phyloP scores from a whole-genome alignment of 2,113 vertebrate species.

The Ondatra zibethicus region DNA sequence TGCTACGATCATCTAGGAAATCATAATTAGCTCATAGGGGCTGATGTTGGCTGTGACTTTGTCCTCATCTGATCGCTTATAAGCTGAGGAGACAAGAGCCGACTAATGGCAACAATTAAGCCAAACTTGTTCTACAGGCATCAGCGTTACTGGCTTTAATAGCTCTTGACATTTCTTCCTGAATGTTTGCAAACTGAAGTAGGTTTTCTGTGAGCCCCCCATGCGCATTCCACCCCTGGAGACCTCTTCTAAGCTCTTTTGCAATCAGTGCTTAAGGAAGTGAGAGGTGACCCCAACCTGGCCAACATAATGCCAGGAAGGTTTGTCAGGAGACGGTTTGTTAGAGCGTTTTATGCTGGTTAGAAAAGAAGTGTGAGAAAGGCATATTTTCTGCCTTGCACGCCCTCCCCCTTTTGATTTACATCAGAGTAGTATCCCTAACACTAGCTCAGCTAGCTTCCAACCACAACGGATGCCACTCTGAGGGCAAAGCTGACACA shows the following conservation, averaged over 20 bases:
- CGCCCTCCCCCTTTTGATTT: neutral
- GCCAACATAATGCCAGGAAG: neutral
- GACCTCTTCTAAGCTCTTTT: neutral
- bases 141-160: neutral
- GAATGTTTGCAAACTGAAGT: slow-evolving; percentile 34
- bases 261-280: neutral
- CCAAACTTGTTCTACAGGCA: neutral
- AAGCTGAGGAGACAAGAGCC: slow-evolving; percentile 8
- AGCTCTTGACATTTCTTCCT: slow-evolving; percentile 22
- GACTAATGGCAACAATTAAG: slow-evolving; percentile 36
- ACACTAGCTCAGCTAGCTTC: neutral
- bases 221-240: neutral
- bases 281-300: neutral
- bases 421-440: neutral
- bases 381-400: neutral
- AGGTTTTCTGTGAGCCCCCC: neutral
- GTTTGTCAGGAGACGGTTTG: neutral
- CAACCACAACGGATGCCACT: neutral
- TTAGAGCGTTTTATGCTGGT: neutral
- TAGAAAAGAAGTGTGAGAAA: neutral
- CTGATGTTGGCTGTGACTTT: slow-evolving; percentile 37
- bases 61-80: slow-evolving; percentile 9
- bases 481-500: slow-evolving; percentile 38
- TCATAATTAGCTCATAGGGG: slow-evolving; percentile 11
- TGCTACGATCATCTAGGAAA: slow-evolving; percentile 3